These are phyloP conservation scores for Halichoerus grypus DNA, from an alignment of 2,113 vertebrate species.

Conservation along the genomic window DNA sequence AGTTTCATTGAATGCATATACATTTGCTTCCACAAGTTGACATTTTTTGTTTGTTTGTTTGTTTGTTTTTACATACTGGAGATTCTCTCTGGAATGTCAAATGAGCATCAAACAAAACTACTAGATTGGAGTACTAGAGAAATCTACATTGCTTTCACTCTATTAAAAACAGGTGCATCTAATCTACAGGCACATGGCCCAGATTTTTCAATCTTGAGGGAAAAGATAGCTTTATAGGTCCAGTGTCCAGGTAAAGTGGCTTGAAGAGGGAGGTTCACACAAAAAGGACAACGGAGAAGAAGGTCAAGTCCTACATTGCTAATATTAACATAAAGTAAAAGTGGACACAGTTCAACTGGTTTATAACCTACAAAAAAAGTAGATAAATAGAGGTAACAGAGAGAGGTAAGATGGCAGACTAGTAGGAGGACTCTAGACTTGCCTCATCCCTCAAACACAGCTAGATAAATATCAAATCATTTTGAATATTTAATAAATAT, in stretches of 20 bases:
- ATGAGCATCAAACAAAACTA: background rate
- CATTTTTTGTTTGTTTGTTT: background rate
- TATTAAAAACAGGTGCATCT: background rate
- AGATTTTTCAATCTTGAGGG: background rate
- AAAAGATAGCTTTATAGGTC: background rate
- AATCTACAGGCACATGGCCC: background rate
- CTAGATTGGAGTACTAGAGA: background rate
- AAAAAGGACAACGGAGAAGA: background rate
- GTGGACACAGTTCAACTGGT: background rate
- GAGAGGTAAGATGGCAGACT: background rate
- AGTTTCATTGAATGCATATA: background rate
- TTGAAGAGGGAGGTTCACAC: background rate
- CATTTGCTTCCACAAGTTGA: background rate
- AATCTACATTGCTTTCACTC: background rate
- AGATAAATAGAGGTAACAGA: background rate
- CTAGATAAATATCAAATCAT: background rate
- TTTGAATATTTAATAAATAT: background rate
- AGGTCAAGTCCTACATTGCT: background rate
- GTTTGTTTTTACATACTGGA: background rate
- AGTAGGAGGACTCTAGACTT: background rate
- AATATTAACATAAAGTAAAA: slow-evolving; percentile 19
- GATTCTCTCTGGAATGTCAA: background rate
- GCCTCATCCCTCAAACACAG: background rate
- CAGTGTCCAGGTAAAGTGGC: background rate
- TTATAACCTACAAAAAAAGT: background rate